Evolutionary conservation across 2,113 vertebrate genomes (phyloP).

Genomic region (Galbula dea): DNA sequence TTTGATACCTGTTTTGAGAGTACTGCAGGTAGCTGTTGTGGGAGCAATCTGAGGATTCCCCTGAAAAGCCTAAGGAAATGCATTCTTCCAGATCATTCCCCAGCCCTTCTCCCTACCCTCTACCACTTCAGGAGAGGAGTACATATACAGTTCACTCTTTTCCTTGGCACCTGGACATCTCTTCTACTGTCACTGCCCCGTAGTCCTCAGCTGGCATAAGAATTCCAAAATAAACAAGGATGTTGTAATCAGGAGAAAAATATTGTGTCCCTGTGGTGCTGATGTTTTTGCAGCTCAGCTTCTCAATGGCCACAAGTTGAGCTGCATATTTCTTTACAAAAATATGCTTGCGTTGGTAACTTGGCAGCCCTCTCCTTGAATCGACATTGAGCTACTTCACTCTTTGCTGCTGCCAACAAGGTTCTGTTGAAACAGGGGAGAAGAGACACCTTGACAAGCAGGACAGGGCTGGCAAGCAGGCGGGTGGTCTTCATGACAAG

Average conservation of each 20-base stretch:
- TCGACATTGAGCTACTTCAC: constrained; percentile 59
- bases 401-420: constrained; percentile 49
- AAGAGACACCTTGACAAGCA: constrained; percentile 15
- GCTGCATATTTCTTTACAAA: constrained; percentile 74
- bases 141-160: constrained; percentile 75
- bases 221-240: constrained; percentile 79
- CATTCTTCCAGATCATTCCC: constrained; percentile 42
- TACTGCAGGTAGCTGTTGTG: neutral
- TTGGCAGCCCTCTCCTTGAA: constrained; percentile 62
- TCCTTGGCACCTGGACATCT: constrained; percentile 76
- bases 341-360: constrained; percentile 57
- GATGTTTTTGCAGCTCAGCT: constrained; percentile 75
- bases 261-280: constrained; percentile 77
- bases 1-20: neutral
- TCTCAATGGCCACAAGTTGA: constrained; percentile 58
- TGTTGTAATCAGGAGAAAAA: constrained; percentile 80
- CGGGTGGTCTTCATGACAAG: neutral
- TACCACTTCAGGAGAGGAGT: constrained; percentile 67
- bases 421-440: constrained; percentile 41
- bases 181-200: constrained; percentile 75
- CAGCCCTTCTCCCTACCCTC: constrained; percentile 57
- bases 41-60: neutral
- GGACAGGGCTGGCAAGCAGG: neutral
- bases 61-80: constrained; percentile 27
- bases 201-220: constrained; percentile 74